Base-by-base conservation (phyloP, 1,140 invertebrate genomes). In the Helicorthomorpha holstii region DNA sequence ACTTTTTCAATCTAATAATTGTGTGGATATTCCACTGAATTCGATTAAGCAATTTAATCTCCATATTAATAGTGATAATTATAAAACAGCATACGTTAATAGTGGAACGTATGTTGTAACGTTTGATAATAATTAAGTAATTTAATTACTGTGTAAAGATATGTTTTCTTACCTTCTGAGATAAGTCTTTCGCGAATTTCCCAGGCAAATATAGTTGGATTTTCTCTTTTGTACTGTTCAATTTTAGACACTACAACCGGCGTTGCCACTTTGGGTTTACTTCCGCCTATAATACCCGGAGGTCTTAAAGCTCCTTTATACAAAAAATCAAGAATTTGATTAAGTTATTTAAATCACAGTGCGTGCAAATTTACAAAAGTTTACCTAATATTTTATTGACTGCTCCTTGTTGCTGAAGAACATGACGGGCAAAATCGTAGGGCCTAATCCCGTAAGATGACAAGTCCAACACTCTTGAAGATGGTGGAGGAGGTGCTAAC, bases 121-220 rank as follows among this genome's bases (percentile, higher is more conserved):
- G 43, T n/a, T 38, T 38, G 10, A 19, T 45, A 45, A 45, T 45
- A 21, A 19, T 7, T 45, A 7, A 45, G 43, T 45, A 23, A 45
- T 21, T 7, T 7, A 34, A 34, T 7, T 34, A 34, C 29, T 7
- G 7, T 34, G 16, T 34, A 7, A 34, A 34, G 16, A 34, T 34
- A n/a, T 45, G 22, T 45, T 45, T n/a, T 34, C 54, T 77, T 76
- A 91, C 88, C 86, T 82, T 94, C 89, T 44, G 87, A 88, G 62
- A 94, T 92, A 55, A 93, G 79, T 64, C 88, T 76, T 69, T 93
- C 89, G 24, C 89, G 73, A 58, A 94, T 93, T 75, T 93, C 89
- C 89, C 89, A 93, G 23, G 94, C 94, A 73, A 94, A 94, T 68
- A 98, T 93, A 51, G 90, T 94, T n/a, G 88, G 89, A 69, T 94